Evolutionary conservation across 2,113 vertebrate species (phyloP).

Genomic region (Tyto alba): DNA sequence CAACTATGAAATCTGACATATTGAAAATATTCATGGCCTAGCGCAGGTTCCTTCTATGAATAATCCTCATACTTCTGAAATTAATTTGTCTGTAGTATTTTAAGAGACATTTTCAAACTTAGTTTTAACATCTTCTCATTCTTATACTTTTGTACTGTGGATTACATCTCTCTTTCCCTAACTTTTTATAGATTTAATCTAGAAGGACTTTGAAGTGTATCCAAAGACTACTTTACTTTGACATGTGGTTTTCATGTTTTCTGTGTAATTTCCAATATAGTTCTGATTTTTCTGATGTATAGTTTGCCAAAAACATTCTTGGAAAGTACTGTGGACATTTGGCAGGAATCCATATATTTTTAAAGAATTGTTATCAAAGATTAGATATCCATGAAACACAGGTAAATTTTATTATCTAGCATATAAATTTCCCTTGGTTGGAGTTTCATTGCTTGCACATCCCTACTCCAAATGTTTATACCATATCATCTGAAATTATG

Average conservation of each 20-base stretch:
- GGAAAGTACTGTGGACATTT: conserved; percentile 4
- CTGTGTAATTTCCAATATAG: conserved; percentile 52
- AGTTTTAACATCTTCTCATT: conserved; percentile 32
- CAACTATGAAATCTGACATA: conserved; percentile 5
- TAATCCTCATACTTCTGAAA: not conserved
- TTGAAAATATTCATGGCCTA: not conserved
- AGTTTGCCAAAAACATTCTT: conserved; percentile 38
- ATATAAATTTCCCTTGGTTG: conserved; percentile 12
- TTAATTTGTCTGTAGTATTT: conserved; percentile 33
- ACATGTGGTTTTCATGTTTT: conserved; percentile 56
- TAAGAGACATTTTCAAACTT: conserved; percentile 41
- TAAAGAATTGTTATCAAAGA: conserved; percentile 2
- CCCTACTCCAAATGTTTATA: conserved; percentile 50
- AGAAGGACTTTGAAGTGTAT: conserved; percentile 61
- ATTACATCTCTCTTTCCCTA: conserved; percentile 49
- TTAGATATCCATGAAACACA: conserved; percentile 1
- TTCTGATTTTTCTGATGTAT: conserved; percentile 46
- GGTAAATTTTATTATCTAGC: conserved; percentile 42
- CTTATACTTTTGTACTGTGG: conserved; percentile 9
- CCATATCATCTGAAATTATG: conserved; percentile 44
- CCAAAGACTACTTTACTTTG: conserved; percentile 40
- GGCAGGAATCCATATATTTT: conserved; percentile 9
- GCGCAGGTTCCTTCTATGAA: not conserved
- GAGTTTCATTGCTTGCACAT: conserved; percentile 17
- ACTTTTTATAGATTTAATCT: conserved; percentile 49